Evolutionary conservation across 2,113 vertebrate species (phyloP), one percentile per base, ranked within the genome.

Genomic region (Heterotis niloticus): DNA sequence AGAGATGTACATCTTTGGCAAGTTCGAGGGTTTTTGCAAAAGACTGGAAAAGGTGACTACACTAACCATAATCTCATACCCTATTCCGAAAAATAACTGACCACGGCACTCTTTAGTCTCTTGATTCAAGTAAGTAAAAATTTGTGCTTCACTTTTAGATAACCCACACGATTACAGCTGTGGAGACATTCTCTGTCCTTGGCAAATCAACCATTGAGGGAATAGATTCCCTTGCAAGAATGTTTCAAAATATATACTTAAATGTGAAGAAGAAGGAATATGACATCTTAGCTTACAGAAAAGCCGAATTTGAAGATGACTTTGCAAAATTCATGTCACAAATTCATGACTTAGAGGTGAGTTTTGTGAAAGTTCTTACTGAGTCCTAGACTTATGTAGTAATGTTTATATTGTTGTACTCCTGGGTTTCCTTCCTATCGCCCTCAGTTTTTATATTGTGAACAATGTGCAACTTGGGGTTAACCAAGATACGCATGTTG

Each of bases 1-100:
- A 17, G 93, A 95, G 82, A 95, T 94, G 84, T 93, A 94, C 68
- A 94, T 95, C 81, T 95, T 95, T 80, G 94, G 94, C 77, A 95
- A 94, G 89, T 93, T 95, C 81, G 91, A 93, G 51, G 84, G 90
- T 5, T 95, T 95, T 86, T 95, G 94, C 88, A 88, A 89, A 68
- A 92, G 91, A 51, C 84, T 95, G 87, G 90, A 94, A 87, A 94
- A 95, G 83, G 34, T 44, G 34, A 44, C 2, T 7, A 44, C 34
- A 44, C 34, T 44, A 44, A 4, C 7, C 7, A 4, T 44, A 44
- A 44, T 44, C 34, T 44, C 34, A 44, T 44, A 44, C 34, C n/a
- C n/a, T n/a, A n/a, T n/a, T n/a, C n/a, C n/a, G n/a, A n/a, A n/a
- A n/a, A n/a, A n/a, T n/a, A n/a, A n/a, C n/a, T 44, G 34, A 44